A percentile compares a stretch with the other conserved stretches of the same genome.
phyloP scores from a whole-genome alignment of 2,113 vertebrate species.

The Anseranas semipalmata region DNA sequence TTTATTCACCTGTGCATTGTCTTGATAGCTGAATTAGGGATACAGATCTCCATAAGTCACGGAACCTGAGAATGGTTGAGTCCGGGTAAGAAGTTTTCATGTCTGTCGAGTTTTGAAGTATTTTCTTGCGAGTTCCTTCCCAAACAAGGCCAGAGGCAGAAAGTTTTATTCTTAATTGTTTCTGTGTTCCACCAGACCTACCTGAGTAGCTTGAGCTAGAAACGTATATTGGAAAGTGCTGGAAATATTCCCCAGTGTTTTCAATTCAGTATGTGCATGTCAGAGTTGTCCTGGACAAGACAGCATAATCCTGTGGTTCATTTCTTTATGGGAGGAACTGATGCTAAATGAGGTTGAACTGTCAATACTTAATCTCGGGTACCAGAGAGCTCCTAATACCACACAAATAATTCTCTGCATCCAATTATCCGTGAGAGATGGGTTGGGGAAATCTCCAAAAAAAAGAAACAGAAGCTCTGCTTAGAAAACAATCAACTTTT shows the following conservation, averaged over 20 bases:
- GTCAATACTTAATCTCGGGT: background rate
- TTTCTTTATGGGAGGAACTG: background rate
- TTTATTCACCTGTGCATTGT: background rate
- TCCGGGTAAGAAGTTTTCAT: background rate
- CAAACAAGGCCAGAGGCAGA: background rate
- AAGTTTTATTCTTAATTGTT: background rate
- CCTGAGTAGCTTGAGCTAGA: background rate
- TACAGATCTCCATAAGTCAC: background rate
- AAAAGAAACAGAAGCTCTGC: background rate
- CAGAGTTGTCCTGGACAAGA: background rate
- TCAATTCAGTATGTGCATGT: background rate
- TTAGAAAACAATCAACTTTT: background rate
- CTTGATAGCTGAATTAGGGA: background rate
- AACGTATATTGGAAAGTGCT: background rate
- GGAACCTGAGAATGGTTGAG: background rate
- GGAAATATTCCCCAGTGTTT: constrained; percentile 4
- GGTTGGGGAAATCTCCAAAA: background rate
- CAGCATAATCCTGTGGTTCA: background rate
- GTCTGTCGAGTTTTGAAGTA: background rate
- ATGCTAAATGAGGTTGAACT: background rate
- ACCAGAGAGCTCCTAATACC: background rate
- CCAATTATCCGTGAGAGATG: accelerated
- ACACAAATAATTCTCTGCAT: background rate
- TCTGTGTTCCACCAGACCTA: background rate
- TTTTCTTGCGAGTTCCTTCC: background rate